A percentile compares a stretch with the other conserved stretches of the same genome.
These are phyloP conservation scores for Rhodeus uyekii DNA, from an alignment of 2,797 vertebrate species.

Conservation along the genomic window DNA sequence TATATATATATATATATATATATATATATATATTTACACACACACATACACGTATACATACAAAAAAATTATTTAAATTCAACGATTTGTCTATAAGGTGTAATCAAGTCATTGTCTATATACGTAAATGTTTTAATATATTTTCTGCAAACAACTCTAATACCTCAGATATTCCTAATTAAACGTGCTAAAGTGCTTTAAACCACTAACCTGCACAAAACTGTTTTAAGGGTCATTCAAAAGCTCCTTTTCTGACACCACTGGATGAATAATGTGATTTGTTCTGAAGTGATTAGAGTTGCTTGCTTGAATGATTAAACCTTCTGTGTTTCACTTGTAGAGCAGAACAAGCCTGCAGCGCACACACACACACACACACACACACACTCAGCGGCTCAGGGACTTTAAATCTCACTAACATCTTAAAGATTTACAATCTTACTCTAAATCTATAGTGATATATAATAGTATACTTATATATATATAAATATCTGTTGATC, in stretches of 20 bases:
- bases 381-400: neutral
- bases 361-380: constrained; percentile 1
- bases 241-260: constrained; percentile 53
- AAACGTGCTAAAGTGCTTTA: constrained; percentile 14
- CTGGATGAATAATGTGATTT: constrained; percentile 49
- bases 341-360: neutral
- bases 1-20: too few species aligned
- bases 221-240: constrained; percentile 48
- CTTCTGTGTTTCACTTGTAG: neutral
- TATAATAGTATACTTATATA: neutral
- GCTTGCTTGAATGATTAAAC: constrained; percentile 37
- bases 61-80: neutral
- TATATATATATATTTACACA: too few species aligned
- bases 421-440: constrained; percentile 4
- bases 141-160: constrained; percentile 4
- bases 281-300: constrained; percentile 47
- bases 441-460: neutral
- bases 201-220: constrained; percentile 21
- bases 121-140: neutral
- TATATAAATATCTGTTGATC: too few species aligned
- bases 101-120: neutral
- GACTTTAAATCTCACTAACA: neutral
- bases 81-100: neutral
- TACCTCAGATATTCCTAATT: neutral
- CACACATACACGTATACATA: neutral